Evolutionary conservation across 2,113 vertebrate genomes (phyloP).

Genomic region (Chitala chitala): DNA sequence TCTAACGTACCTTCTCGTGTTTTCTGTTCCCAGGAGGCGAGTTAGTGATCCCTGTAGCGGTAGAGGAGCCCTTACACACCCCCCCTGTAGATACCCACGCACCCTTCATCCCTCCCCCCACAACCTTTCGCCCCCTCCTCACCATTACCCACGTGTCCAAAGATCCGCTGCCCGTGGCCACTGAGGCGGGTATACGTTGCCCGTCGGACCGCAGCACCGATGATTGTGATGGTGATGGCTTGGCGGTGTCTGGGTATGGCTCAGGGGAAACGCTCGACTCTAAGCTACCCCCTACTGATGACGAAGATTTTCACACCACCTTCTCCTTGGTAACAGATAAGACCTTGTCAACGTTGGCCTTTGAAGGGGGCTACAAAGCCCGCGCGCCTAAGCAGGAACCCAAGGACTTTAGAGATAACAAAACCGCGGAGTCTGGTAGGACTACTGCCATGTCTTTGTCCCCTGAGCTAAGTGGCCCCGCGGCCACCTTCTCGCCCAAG

Average conservation of each 20-base stretch:
- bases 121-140: slow-evolving; percentile 95
- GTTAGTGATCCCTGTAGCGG: slow-evolving; percentile 92
- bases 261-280: slow-evolving; percentile 99
- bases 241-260: slow-evolving; percentile 99
- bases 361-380: slow-evolving; percentile 99
- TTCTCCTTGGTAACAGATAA: slow-evolving; percentile 99
- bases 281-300: slow-evolving; percentile 98
- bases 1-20: slow-evolving; percentile 53
- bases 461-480: slow-evolving; percentile 97
- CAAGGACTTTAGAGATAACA: slow-evolving; percentile 98
- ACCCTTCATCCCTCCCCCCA: slow-evolving; percentile 93
- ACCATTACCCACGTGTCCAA: slow-evolving; percentile 99
- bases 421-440: slow-evolving; percentile 93
- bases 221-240: slow-evolving; percentile 99
- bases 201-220: slow-evolving; percentile 99
- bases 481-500: slow-evolving; percentile 86
- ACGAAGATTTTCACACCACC: slow-evolving; percentile 99
- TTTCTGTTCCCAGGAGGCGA: slow-evolving; percentile 91
- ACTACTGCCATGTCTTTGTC: slow-evolving; percentile 86
- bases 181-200: slow-evolving; percentile 99
- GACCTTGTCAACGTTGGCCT: slow-evolving; percentile 96
- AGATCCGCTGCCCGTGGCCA: slow-evolving; percentile 99
- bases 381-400: slow-evolving; percentile 88
- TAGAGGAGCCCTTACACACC: slow-evolving; percentile 95
- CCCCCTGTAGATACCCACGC: slow-evolving; percentile 91